Percentiles rank a stretch among this genome's conserved stretches.
Evolutionary conservation across 2,113 vertebrate genomes (phyloP).

Genomic region (Todiramphus chloris): DNA sequence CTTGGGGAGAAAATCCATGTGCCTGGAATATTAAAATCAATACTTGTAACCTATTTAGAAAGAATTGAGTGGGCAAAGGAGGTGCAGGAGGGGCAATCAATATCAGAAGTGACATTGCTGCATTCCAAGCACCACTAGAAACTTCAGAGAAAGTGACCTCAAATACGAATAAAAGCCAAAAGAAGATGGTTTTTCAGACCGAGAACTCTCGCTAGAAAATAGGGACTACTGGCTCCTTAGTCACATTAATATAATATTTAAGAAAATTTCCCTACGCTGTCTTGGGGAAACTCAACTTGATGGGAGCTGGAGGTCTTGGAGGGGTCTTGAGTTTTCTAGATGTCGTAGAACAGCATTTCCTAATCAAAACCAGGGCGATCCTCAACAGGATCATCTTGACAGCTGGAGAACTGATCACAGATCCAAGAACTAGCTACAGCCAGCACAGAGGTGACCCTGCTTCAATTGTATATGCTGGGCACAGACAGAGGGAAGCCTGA

Average conservation of each 20-base stretch:
- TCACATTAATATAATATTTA: not conserved
- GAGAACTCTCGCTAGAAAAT: not conserved
- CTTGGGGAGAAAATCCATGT: constrained; percentile 35
- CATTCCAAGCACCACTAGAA: not conserved
- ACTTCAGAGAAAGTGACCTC: not conserved
- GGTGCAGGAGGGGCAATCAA: constrained; percentile 3
- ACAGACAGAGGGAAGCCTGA: not conserved
- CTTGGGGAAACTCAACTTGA: not conserved
- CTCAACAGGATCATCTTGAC: not conserved
- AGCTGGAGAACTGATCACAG: not conserved
- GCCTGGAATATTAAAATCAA: constrained; percentile 59
- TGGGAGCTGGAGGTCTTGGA: not conserved
- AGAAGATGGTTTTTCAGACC: not conserved
- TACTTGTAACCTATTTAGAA: constrained; percentile 38
- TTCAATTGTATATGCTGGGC: accelerated
- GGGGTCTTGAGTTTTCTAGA: not conserved
- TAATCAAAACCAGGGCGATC: not conserved
- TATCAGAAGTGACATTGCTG: constrained; percentile 19
- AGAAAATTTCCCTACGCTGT: not conserved
- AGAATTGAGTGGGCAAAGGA: constrained; percentile 16
- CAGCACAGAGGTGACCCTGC: not conserved
- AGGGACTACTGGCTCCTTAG: not conserved
- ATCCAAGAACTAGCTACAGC: not conserved
- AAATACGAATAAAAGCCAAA: not conserved
- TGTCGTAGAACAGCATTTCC: accelerated